phyloP scores from a whole-genome alignment of 1,140 invertebrate species.

The Cyphomyrmex costatus region DNA sequence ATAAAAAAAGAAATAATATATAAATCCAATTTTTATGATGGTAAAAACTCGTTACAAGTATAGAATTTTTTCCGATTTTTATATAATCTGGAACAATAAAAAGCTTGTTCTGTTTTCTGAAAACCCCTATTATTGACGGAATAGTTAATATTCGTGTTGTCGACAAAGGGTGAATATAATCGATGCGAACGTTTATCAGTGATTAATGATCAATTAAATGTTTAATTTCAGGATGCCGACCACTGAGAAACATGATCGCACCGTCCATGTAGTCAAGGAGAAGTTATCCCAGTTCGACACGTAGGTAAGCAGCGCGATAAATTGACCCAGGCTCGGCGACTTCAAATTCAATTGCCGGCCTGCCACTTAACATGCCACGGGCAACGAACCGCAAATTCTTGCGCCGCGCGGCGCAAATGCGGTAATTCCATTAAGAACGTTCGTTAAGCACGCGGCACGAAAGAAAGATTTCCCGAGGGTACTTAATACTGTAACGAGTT shows the following conservation, averaged over 20 bases:
- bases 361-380: slow-evolving; percentile 43
- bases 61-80: too few relatives aligned
- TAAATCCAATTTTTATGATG: too few relatives aligned
- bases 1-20: too few relatives aligned
- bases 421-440: slow-evolving; percentile 54
- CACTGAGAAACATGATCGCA: slow-evolving; percentile 30
- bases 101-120: too few relatives aligned
- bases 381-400: slow-evolving; percentile 57
- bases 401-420: slow-evolving; percentile 45
- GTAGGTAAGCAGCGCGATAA: slow-evolving; percentile 58
- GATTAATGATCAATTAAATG: slow-evolving; percentile 30
- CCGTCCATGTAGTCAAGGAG: slow-evolving; percentile 45
- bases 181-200: background rate
- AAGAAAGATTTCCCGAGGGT: slow-evolving; percentile 58
- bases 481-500: slow-evolving; percentile 55
- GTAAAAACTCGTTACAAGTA: too few relatives aligned
- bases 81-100: too few relatives aligned
- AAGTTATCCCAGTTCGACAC: slow-evolving; percentile 59
- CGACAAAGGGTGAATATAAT: too few relatives aligned
- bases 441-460: slow-evolving; percentile 53
- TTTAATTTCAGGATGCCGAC: slow-evolving; percentile 52
- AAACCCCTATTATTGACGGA: too few relatives aligned
- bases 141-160: too few relatives aligned
- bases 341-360: slow-evolving; percentile 50
- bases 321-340: slow-evolving; percentile 19